These are phyloP conservation scores for Megaceryle alcyon DNA, from an alignment of 2,797 vertebrate genomes.

Conservation along the genomic window DNA sequence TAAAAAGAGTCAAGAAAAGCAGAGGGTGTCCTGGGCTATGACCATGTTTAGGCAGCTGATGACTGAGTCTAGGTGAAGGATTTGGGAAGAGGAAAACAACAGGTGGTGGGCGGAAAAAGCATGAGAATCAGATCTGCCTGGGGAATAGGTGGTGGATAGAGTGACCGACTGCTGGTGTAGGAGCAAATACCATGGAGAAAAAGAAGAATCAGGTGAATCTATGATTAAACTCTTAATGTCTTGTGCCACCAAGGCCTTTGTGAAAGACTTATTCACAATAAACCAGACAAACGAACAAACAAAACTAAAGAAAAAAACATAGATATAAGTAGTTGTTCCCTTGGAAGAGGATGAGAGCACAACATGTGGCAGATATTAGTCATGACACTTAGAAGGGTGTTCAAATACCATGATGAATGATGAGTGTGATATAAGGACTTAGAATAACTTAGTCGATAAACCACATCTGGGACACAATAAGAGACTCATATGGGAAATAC, in stretches of 20 bases:
- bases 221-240: background rate
- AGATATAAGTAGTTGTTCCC: background rate
- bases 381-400: background rate
- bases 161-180: slow-evolving; percentile 17
- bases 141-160: slow-evolving; percentile 42
- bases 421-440: background rate
- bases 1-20: background rate
- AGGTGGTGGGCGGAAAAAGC: slow-evolving; percentile 39
- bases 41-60: background rate
- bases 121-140: slow-evolving; percentile 29
- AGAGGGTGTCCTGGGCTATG: background rate
- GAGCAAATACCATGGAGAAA: background rate
- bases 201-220: background rate
- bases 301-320: background rate
- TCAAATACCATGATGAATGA: background rate
- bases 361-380: background rate
- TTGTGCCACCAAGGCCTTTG: background rate
- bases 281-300: too few species aligned
- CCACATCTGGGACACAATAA: background rate
- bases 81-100: slow-evolving; percentile 55
- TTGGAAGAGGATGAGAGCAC: background rate
- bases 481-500: background rate
- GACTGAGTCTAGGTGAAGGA: slow-evolving; percentile 32
- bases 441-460: background rate
- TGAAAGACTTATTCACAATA: background rate